Conservation (phyloP, 2,888 invertebrate genomes). For the Alsophila aescularia region DNA sequence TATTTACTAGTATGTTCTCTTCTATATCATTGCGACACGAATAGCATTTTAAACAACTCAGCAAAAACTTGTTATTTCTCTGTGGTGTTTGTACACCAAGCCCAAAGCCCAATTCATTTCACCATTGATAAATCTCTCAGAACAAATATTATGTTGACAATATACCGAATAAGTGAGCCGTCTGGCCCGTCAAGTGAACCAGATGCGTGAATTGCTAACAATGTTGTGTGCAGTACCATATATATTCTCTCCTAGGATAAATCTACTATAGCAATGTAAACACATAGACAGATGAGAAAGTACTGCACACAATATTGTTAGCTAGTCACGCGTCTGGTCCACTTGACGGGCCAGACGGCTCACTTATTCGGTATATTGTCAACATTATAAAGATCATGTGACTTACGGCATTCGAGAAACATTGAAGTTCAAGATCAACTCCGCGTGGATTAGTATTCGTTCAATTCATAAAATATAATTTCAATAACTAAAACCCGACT, state of each 20-base stretch:
- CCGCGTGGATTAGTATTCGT: background rate
- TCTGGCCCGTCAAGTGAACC: slow-evolving; percentile 6
- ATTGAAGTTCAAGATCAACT: slow-evolving; percentile 3
- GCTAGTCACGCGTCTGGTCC: slow-evolving; percentile 8
- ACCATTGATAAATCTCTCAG: too few relatives aligned
- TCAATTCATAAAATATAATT: too few relatives aligned
- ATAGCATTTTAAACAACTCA: too few relatives aligned
- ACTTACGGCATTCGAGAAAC: slow-evolving; percentile 1
- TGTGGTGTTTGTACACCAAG: too few relatives aligned
- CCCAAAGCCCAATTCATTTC: too few relatives aligned
- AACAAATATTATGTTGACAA: background rate
- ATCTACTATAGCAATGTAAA: background rate
- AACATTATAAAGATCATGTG: background rate
- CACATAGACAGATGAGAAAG: background rate
- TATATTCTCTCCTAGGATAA: background rate
- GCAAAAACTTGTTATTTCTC: too few relatives aligned
- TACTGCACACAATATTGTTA: background rate
- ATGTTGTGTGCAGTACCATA: background rate
- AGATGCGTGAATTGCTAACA: slow-evolving; percentile 5
- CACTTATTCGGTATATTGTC: background rate
- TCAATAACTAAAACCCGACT: too few relatives aligned
- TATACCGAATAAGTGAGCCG: background rate
- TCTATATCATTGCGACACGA: too few relatives aligned
- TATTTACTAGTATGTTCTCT: too few relatives aligned
- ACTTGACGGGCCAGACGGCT: slow-evolving; percentile 4